Evolutionary conservation across 2,888 invertebrate species (phyloP), one percentile per base, ranked within the genome.

Genomic region (Pyralis farinalis): DNA sequence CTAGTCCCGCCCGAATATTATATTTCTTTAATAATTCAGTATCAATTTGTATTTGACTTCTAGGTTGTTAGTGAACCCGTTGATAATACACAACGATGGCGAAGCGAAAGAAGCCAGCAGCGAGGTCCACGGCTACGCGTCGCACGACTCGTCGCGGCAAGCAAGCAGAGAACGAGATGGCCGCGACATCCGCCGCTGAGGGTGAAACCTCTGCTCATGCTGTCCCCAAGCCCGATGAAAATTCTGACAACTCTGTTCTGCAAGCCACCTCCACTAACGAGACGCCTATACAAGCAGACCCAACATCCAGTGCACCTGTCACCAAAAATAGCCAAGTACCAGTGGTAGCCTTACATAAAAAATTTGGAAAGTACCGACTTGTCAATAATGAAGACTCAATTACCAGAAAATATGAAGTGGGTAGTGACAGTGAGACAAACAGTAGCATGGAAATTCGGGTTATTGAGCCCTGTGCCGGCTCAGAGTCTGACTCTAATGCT

Each of bases 321-420:
- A 50, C 52, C 11, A 79, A 77, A 48, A 57, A 71, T 37, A 60
- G 57, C 43, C 67, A 60, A 54, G 62, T 73, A 34, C 80, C 79
- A 47, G 51, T 73, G 34, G 74, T 86, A 53, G 81, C 78, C 40
- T 58, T 81, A 41, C 91, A 90, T 60, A 91, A 91, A 55, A 91
- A 91, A 58, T 91, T 91, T 58, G 91, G 91, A 30, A 91, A 91
- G 69, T 91, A 90, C 57, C 73, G 90, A 57, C 63, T 91, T 10
- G 77, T 88, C 46, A 82, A 80, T 48, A 85, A 65, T 68, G 86
- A 83, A 54, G 80, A 82, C 12, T 56, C 61, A 27, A 71, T 72
- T 28, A 51, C 57, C 44, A 84, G 68, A 47, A 86, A 84, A 56
- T 79, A 71, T 64, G 89, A 89, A 37, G 48, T 81, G 46, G 78